Conservation (phyloP, 2,797 vertebrate species). For the Myiothlypis coronata region DNA sequence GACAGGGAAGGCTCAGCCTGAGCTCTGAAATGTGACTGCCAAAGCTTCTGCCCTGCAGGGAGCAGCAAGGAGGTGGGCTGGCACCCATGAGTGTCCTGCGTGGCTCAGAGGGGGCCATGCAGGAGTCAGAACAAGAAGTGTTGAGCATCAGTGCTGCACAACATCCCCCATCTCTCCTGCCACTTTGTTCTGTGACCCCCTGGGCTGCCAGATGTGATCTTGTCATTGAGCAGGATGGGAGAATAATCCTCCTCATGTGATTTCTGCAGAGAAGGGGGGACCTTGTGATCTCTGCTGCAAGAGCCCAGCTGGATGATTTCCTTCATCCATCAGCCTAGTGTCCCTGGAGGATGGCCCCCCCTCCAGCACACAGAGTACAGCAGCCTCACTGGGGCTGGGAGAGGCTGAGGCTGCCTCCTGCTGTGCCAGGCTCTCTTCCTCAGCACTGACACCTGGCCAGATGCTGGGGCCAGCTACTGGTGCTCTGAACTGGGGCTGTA, state of each 20-base stretch:
- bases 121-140: neutral
- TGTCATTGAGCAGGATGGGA: neutral
- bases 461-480: neutral
- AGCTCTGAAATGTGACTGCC: neutral
- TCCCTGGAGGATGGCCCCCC: neutral
- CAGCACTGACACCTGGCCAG: neutral
- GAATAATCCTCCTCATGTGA: neutral
- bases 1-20: neutral
- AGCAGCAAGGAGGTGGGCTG: neutral
- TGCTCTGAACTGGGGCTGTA: neutral
- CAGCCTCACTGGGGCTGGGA: neutral
- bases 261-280: neutral
- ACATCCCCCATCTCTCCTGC: neutral
- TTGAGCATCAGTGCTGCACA: neutral
- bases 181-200: neutral
- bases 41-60: neutral
- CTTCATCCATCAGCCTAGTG: neutral
- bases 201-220: neutral
- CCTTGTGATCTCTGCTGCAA: neutral
- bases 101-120: accelerated
- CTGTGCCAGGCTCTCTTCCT: neutral
- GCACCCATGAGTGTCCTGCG: neutral
- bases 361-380: neutral
- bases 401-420: neutral
- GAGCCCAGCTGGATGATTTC: neutral